Conservation (phyloP, 2,113 vertebrate genomes). For the Gallinago jamesoni region DNA sequence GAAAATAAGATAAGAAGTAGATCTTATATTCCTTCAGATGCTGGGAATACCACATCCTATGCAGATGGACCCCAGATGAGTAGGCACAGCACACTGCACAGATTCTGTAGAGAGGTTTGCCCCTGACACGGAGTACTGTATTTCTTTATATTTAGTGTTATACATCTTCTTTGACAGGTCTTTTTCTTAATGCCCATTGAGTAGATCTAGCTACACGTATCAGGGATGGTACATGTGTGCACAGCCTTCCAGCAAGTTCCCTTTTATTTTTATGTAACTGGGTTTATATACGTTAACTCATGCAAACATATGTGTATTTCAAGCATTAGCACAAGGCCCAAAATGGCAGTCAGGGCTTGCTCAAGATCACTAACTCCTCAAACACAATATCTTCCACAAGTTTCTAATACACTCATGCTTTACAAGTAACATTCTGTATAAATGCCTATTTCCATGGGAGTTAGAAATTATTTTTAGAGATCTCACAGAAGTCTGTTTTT, state of each 20-base stretch:
- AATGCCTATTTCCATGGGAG: neutral
- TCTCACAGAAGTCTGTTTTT: neutral
- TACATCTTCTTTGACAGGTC: neutral
- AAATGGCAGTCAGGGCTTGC: neutral
- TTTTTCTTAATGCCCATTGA: neutral
- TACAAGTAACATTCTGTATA: neutral
- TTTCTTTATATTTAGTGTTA: neutral
- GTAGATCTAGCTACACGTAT: neutral
- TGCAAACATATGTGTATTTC: neutral
- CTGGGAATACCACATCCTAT: neutral
- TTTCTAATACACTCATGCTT: neutral
- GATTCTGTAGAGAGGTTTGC: neutral
- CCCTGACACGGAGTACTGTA: neutral
- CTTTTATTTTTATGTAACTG: neutral
- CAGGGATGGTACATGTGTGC: too few species aligned
- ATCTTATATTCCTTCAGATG: neutral
- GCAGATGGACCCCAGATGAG: neutral
- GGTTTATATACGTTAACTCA: neutral
- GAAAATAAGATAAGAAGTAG: neutral
- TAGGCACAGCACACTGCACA: fast-evolving
- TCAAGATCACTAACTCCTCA: neutral
- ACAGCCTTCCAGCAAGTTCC: neutral
- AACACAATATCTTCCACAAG: neutral
- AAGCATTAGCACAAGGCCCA: neutral
- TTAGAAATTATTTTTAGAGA: neutral